Percentiles rank a stretch among this genome's conserved stretches.
phyloP scores from a whole-genome alignment of 1,140 invertebrate genomes.

The Neuroterus valhalla region DNA sequence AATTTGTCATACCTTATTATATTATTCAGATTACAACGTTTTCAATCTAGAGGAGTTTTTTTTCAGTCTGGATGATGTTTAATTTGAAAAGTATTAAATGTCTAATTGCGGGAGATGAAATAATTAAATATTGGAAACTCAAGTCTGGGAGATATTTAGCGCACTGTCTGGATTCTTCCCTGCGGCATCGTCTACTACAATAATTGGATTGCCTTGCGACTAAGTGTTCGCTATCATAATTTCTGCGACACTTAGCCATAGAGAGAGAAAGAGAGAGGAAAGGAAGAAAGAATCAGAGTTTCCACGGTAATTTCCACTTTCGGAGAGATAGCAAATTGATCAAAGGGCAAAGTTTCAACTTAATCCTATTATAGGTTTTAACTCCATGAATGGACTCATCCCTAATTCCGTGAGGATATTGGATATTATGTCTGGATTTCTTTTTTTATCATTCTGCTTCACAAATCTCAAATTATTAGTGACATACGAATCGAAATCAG shows the following conservation, averaged over 20 bases:
- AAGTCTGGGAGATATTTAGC: constrained; percentile 18
- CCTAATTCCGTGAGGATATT: background rate
- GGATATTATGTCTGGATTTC: too few relatives aligned
- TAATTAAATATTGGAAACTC: constrained; percentile 24
- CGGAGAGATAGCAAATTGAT: background rate
- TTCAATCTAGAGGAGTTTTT: too few relatives aligned
- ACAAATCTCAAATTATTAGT: background rate
- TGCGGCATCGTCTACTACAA: constrained; percentile 15
- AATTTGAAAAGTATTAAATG: constrained; percentile 28
- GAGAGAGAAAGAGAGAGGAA: constrained; percentile 9
- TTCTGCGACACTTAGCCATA: constrained; percentile 24
- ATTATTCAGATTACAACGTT: too few relatives aligned
- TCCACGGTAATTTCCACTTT: constrained; percentile 20
- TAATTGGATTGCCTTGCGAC: constrained; percentile 26
- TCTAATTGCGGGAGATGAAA: constrained; percentile 19
- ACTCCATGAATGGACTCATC: constrained; percentile 22
- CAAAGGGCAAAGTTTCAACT: background rate
- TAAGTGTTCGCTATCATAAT: constrained; percentile 27
- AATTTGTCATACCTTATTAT: too few relatives aligned
- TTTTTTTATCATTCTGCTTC: constrained; percentile 26
- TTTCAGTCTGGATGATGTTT: background rate
- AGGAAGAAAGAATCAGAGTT: constrained; percentile 15
- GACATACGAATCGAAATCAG: background rate
- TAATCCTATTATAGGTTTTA: background rate
- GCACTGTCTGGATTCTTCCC: constrained; percentile 7